Percentiles rank a stretch among this genome's conserved stretches.
Evolutionary conservation across 1,140 invertebrate genomes (phyloP).

Genomic region (Euura lappo): DNA sequence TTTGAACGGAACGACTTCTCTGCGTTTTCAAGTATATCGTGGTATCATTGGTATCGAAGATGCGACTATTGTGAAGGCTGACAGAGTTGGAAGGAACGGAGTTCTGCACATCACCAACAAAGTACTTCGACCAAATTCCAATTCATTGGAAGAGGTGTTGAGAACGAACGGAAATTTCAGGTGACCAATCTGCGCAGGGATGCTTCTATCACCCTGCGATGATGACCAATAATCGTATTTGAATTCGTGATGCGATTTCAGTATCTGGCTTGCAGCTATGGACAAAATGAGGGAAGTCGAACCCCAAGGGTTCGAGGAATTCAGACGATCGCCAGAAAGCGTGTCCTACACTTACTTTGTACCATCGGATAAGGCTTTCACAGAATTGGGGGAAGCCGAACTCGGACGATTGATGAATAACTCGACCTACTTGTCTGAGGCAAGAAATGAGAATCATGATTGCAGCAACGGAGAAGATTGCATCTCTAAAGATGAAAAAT

Average conservation of each 20-base stretch:
- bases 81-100: slow-evolving; percentile 64
- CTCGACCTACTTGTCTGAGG: slow-evolving; percentile 43
- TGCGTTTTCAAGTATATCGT: slow-evolving; percentile 51
- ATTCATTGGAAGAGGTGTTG: slow-evolving; percentile 56
- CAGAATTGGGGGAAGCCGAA: slow-evolving; percentile 30
- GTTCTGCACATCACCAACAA: slow-evolving; percentile 64
- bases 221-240: not conserved
- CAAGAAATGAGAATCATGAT: slow-evolving; percentile 20
- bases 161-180: slow-evolving; percentile 51
- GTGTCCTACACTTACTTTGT: slow-evolving; percentile 61
- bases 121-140: slow-evolving; percentile 58
- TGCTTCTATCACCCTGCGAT: not conserved
- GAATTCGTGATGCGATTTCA: slow-evolving; percentile 24
- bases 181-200: slow-evolving; percentile 29
- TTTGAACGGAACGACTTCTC: slow-evolving; percentile 51
- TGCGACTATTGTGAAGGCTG: slow-evolving; percentile 53
- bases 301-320: slow-evolving; percentile 41
- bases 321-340: slow-evolving; percentile 14
- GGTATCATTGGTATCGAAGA: slow-evolving; percentile 49
- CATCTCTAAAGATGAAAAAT: too few relatives aligned
- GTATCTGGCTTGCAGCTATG: slow-evolving; percentile 55
- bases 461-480: too few relatives aligned
- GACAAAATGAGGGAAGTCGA: slow-evolving; percentile 42
- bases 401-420: slow-evolving; percentile 48
- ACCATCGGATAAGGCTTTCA: slow-evolving; percentile 60